Percentiles rank a stretch among this genome's conserved stretches.
Conservation (phyloP, 2,113 vertebrate species). For the Pseudopodoces humilis region DNA sequence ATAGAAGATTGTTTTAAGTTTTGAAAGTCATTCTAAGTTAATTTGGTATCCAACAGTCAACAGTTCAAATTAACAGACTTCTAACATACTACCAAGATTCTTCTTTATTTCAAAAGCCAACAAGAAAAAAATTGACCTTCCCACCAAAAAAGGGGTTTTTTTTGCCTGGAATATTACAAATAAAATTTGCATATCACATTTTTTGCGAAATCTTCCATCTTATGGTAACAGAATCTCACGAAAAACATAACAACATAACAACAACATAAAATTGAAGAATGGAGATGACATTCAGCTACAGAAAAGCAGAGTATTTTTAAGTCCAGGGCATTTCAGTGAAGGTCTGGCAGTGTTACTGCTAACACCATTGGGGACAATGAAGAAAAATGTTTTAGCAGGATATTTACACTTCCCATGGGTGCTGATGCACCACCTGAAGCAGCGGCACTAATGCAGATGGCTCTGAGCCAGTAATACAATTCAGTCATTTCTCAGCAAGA, state of each 20-base stretch:
- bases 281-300: background rate
- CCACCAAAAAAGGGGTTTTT: background rate
- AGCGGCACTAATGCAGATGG: background rate
- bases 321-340: background rate
- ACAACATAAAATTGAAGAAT: background rate
- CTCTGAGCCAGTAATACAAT: background rate
- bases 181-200: background rate
- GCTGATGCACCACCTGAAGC: slow-evolving; percentile 25
- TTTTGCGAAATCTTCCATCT: background rate
- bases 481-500: slow-evolving; percentile 29
- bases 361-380: background rate
- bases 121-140: background rate
- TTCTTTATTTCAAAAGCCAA: background rate
- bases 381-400: background rate
- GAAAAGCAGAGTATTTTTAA: background rate
- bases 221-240: background rate
- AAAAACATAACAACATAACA: background rate
- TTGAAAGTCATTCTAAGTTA: background rate
- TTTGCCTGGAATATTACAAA: background rate
- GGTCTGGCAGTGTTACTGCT: background rate
- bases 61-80: background rate
- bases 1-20: background rate
- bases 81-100: background rate
- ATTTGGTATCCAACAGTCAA: background rate
- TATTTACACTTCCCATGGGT: background rate